A percentile compares a stretch with the other conserved stretches of the same genome.
Evolutionary conservation across 2,797 vertebrate genomes (phyloP).

Genomic region (Xenops minutus): DNA sequence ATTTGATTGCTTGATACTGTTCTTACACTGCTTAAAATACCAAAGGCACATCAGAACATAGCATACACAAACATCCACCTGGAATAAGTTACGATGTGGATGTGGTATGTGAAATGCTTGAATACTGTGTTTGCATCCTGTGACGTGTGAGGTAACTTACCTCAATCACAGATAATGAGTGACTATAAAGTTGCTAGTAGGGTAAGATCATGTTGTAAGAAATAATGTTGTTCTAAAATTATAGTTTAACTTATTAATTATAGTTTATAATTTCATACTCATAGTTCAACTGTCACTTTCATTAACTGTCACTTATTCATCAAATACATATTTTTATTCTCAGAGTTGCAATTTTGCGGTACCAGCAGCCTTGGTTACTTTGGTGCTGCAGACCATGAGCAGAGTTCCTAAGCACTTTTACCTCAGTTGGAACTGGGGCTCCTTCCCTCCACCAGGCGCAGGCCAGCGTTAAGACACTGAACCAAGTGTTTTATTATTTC

Average conservation of each 20-base stretch:
- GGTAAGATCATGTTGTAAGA: not conserved
- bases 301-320: not conserved
- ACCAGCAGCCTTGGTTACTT: not conserved
- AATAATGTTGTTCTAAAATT: not conserved
- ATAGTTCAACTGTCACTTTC: not conserved
- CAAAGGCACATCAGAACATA: not conserved
- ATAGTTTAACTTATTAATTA: not conserved
- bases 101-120: fast-evolving
- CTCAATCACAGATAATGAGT: not conserved
- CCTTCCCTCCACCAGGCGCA: not conserved
- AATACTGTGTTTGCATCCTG: not conserved
- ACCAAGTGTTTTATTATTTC: not conserved
- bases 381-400: not conserved
- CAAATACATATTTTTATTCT: not conserved
- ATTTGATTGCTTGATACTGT: not conserved
- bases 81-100: not conserved
- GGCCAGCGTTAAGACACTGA: not conserved
- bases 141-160: not conserved
- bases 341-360: not conserved
- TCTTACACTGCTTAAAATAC: not conserved
- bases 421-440: not conserved
- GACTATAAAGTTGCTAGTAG: not conserved
- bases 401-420: not conserved
- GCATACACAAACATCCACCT: not conserved
- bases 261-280: not conserved